Conservation (phyloP, 2,888 invertebrate species). For the Eurytoma californica region DNA sequence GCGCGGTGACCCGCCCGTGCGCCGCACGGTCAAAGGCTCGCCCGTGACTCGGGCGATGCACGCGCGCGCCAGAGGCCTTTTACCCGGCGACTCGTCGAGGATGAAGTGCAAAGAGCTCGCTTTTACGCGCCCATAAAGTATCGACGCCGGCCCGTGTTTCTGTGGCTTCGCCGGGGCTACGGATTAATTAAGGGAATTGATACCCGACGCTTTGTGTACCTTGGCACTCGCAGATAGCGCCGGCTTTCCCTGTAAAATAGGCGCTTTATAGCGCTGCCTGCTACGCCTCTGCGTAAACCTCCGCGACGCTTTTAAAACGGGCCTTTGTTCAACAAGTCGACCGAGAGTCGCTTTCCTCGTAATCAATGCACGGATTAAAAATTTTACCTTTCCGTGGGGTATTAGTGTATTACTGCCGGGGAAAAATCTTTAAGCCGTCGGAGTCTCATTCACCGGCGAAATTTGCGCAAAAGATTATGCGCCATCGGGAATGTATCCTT, state of each 20-base stretch:
- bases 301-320: too few species aligned
- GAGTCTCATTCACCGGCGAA: background rate
- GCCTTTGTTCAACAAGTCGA: too few species aligned
- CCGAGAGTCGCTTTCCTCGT: too few species aligned
- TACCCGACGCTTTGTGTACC: background rate
- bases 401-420: too few species aligned
- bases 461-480: background rate
- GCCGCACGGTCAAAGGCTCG: slow-evolving; percentile 5
- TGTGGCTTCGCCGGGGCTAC: background rate
- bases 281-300: too few species aligned
- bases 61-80: background rate
- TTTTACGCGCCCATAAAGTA: background rate
- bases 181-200: background rate
- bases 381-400: too few species aligned
- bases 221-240: too few species aligned
- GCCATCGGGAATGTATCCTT: background rate
- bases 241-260: too few species aligned
- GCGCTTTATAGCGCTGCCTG: too few species aligned
- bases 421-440: too few species aligned
- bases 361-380: too few species aligned
- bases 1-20: background rate
- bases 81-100: slow-evolving; percentile 3
- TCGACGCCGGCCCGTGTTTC: background rate
- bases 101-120: slow-evolving; percentile 8
- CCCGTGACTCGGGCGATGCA: background rate